Percentiles rank a stretch among this genome's conserved stretches.
These are phyloP conservation scores for Gnathonemus longibarbis DNA, from an alignment of 2,113 vertebrate species.

Conservation along the genomic window DNA sequence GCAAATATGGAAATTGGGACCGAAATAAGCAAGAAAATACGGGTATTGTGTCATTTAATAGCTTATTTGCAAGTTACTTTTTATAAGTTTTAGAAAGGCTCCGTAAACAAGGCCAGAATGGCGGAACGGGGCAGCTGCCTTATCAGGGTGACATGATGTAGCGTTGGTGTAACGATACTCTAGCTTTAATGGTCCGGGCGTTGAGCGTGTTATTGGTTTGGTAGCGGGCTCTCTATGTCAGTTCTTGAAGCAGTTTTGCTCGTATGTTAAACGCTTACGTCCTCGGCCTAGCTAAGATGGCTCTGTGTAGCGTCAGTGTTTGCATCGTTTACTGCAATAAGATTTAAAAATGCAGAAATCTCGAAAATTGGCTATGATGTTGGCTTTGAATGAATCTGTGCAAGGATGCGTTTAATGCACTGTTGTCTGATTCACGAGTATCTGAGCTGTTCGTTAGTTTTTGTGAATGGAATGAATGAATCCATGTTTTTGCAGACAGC, in stretches of 20 bases:
- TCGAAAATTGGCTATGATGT: neutral
- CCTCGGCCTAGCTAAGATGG: neutral
- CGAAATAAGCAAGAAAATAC: conserved; percentile 70
- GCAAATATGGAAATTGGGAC: conserved; percentile 63
- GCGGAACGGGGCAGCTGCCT: neutral
- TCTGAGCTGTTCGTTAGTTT: neutral
- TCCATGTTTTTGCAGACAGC: conserved; percentile 66
- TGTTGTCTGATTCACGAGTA: neutral
- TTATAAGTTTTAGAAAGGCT: neutral
- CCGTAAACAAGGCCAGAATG: conserved; percentile 6
- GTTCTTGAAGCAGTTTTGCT: neutral
- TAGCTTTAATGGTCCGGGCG: neutral
- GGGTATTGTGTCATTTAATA: conserved; percentile 41
- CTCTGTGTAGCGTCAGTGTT: neutral
- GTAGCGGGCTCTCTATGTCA: neutral
- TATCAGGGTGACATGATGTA: neutral
- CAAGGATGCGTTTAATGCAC: neutral
- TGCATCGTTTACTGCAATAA: neutral
- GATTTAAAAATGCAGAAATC: neutral
- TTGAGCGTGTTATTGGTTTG: neutral
- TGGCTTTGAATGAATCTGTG: neutral
- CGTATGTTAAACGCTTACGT: neutral
- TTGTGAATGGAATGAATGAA: neutral
- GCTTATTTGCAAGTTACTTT: neutral
- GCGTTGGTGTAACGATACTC: neutral